phyloP scores from a whole-genome alignment of 2,797 vertebrate genomes.

The Silurus aristotelis region DNA sequence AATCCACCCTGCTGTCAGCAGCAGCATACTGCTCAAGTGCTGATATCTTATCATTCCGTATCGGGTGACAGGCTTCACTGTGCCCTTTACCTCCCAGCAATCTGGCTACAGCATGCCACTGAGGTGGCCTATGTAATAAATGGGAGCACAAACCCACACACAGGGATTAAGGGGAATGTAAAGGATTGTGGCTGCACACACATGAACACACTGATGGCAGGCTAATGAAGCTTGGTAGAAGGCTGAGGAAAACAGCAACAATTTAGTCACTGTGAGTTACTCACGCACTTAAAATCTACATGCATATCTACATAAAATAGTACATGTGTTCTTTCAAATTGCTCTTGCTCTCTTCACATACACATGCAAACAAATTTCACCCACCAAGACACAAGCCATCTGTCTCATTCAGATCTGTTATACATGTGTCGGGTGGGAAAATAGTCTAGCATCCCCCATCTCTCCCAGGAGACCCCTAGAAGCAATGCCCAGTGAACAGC shows the following conservation, averaged over 20 bases:
- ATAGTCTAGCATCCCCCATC: conserved; percentile 35
- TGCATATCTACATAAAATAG: no score
- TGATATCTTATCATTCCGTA: conserved; percentile 71
- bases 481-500: conserved; percentile 11
- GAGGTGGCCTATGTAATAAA: conserved; percentile 56
- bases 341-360: conserved; percentile 38
- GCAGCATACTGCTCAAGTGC: conserved; percentile 62
- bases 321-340: background rate
- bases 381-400: conserved; percentile 73
- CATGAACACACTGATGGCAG: conserved; percentile 27
- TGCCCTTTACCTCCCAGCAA: conserved; percentile 52
- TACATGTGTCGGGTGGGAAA: conserved; percentile 64
- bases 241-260: background rate
- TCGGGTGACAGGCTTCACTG: conserved; percentile 64
- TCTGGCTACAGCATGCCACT: conserved; percentile 61
- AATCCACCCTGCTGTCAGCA: conserved; percentile 60
- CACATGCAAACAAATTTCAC: conserved; percentile 61
- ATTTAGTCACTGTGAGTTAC: background rate
- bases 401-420: conserved; percentile 70
- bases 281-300: background rate
- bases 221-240: background rate
- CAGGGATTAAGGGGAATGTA: conserved; percentile 36
- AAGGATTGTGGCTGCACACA: conserved; percentile 44
- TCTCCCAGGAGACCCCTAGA: conserved; percentile 34
- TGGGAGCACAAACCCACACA: conserved; percentile 55